Evolutionary conservation across 2,888 invertebrate species (phyloP).

Genomic region (Eutolmus rufibarbis): DNA sequence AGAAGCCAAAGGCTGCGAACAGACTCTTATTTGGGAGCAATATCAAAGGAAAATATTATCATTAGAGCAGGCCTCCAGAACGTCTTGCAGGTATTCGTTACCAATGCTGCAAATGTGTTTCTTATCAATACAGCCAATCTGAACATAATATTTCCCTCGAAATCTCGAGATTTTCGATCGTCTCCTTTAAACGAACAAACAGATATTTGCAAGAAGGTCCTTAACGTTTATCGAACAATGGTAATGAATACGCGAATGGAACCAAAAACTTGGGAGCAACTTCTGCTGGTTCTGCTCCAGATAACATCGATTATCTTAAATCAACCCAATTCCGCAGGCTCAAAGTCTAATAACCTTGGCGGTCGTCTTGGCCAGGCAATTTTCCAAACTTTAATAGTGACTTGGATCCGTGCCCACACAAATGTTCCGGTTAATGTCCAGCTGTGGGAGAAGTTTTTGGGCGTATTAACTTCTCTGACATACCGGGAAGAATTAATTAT

Average conservation of each 20-base stretch:
- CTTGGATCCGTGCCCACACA: constrained; percentile 97
- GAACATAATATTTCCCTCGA: constrained; percentile 66
- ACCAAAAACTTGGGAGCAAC: constrained; percentile 90
- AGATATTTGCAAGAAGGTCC: constrained; percentile 92
- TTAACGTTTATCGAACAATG: constrained; percentile 95
- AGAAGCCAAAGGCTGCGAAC: constrained; percentile 72
- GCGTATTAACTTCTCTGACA: constrained; percentile 85
- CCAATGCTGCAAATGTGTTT: constrained; percentile 95
- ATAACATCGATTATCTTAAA: constrained; percentile 89
- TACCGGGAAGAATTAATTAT: constrained; percentile 94
- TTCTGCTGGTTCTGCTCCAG: constrained; percentile 84
- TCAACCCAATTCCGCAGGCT: constrained; percentile 74
- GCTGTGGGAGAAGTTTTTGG: constrained; percentile 93
- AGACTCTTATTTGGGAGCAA: constrained; percentile 86
- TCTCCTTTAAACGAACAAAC: constrained; percentile 89
- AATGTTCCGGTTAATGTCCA: constrained; percentile 89
- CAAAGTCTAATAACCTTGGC: constrained; percentile 71
- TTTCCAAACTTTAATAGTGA: constrained; percentile 93
- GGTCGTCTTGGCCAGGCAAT: constrained; percentile 85
- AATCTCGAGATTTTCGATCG: constrained; percentile 68
- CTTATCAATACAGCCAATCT: constrained; percentile 67
- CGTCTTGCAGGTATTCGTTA: constrained; percentile 74
- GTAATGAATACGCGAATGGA: constrained; percentile 97
- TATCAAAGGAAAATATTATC: constrained; percentile 79
- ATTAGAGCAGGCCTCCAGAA: constrained; percentile 84